These are phyloP conservation scores for Limnodromus scolopaceus DNA, from an alignment of 2,797 vertebrate genomes.

Conservation along the genomic window DNA sequence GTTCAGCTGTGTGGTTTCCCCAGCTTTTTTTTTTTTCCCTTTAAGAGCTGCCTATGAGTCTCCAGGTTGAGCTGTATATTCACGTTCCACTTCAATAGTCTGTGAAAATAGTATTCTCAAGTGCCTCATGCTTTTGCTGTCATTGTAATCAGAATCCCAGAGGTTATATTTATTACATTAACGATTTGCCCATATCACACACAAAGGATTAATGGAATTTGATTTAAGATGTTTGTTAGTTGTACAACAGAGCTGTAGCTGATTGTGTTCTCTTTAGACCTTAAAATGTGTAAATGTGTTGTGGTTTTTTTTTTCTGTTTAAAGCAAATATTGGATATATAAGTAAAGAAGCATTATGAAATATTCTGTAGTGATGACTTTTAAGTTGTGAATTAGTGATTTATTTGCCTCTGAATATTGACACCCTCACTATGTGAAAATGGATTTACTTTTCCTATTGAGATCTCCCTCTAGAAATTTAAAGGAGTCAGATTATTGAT, in stretches of 20 bases:
- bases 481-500: background rate
- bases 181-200: background rate
- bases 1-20: background rate
- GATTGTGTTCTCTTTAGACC: background rate
- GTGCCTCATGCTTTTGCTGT: background rate
- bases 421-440: background rate
- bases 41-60: background rate
- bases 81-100: background rate
- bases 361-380: background rate
- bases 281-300: background rate
- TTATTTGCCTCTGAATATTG: background rate
- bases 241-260: background rate
- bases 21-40: background rate
- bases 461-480: background rate
- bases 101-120: background rate
- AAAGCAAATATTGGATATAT: background rate
- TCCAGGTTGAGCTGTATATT: background rate
- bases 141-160: background rate
- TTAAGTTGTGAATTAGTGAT: background rate
- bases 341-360: background rate
- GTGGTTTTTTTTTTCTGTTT: background rate
- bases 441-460: background rate
- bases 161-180: background rate
- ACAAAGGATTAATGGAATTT: background rate
- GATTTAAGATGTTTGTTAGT: background rate